Evolutionary conservation across 2,797 vertebrate species (phyloP), one percentile per base, ranked within the genome.

Genomic region (Chaenodraco wilsoni): DNA sequence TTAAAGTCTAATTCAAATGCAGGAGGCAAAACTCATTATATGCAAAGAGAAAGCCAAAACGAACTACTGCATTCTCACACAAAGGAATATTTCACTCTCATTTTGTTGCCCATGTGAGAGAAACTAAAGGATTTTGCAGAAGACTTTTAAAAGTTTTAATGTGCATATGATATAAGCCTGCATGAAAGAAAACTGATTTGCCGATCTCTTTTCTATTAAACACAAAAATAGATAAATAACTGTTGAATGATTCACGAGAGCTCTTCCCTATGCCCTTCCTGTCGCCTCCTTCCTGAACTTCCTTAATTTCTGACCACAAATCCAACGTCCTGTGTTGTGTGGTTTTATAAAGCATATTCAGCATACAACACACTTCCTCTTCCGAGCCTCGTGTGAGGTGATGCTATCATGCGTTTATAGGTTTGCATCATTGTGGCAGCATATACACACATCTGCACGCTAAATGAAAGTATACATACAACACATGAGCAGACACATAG

Each of bases 241-340:
- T 63, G 79, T 40, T 65, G 55, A 33, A 72, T 77, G 56, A 70
- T 44, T 73, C 83, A 63, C 19, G 31, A 61, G 57, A 8, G 56
- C 23, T 50, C 41, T 69, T 59, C 37, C 51, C 60, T 56, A 67
- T 21, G 11, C 52, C 54, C 55, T 78, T 79, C 58, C 51, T 73
- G 64, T 64, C 69, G 83, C 76, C 23, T 61, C 43, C 17, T 65
- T 41, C 46, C 21, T 54, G 33, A 76, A 78, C 69, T 83, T 85
- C 79, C 65, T 61, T 19, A 10, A 72, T 78, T 55, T 75, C 51
- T 75, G 62, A 68, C 71, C 82, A 74, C 70, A 71, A 45, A 65
- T 51, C 50, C 48, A 76, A 74, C 69, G 27, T 67, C 63, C 49
- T 31, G 59, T 33, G 3, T 4, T 23, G 49, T 58, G 66, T 6